Base-by-base conservation (phyloP, 1,140 invertebrate genomes). In the Hydropsyche tenuis region DNA sequence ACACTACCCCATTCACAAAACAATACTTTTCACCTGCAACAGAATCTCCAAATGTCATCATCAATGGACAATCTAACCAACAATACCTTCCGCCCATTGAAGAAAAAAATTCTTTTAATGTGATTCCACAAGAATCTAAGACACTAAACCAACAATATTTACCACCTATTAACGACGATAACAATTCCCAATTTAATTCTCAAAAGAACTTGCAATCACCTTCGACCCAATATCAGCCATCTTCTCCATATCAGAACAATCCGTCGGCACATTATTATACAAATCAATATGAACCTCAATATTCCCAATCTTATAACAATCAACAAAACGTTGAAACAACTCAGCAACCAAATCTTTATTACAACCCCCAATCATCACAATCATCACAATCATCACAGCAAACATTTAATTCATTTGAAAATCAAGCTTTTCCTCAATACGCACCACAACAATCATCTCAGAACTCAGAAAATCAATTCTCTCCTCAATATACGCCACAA, bases 31-130 rank as follows among this genome's bases (percentile, higher is more conserved):
- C 23, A 1, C 2, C 56, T 18, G 20, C 16, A 1, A 5, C 48
- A 25, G 22, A 60, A 14, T 11, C 56, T 25, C 9, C 12, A 5
- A 23, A 18, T 27, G 20, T 7, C n/a, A 25, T 25, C 23, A 1
- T 25, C 4, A 20, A 27, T 22, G 3, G 18, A 7, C 2, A 60
- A 14, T 25, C 56, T 1, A 60, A 60, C 22, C 56, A 27, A 27
- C 63, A 65, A 65, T 65, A 65, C 43, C 16, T 65, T 11, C 27
- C 37, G 18, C 63, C 63, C 12, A 22, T 43, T 14, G 63, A 65
- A 27, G 14, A 48, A 1, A 68, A 46, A 68, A 68, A 68, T 23
- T 43, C 65, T 9, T 60, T 60, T 20, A 25, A 60, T 20, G 56
- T 60, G 0, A 25, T 60, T 14, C 56, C 56, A 22, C 56, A 60